A percentile compares a stretch with the other conserved stretches of the same genome.
These are phyloP conservation scores for Drosophila arawakana DNA, from an alignment of 1,140 invertebrate species.

Conservation along the genomic window DNA sequence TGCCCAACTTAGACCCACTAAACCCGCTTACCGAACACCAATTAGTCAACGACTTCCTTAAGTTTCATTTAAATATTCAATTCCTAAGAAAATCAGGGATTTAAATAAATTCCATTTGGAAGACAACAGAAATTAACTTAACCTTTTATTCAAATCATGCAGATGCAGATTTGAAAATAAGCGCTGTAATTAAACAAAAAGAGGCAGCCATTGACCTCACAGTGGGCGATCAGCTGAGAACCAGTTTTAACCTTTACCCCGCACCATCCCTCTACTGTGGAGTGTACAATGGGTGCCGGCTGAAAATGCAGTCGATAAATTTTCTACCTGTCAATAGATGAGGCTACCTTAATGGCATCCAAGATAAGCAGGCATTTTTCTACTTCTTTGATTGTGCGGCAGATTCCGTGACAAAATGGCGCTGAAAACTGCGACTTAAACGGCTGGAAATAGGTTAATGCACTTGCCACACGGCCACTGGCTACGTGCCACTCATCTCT, in stretches of 20 bases:
- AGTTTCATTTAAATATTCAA: neutral
- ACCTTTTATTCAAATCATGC: conserved; percentile 64
- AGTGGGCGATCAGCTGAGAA: conserved; percentile 62
- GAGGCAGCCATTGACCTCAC: conserved; percentile 79
- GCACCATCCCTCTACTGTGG: neutral
- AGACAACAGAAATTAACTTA: conserved; percentile 24
- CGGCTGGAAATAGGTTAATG: conserved; percentile 54
- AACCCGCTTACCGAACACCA: neutral
- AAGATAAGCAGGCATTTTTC: conserved; percentile 69
- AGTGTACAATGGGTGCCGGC: conserved; percentile 18
- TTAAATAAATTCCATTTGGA: conserved; percentile 15
- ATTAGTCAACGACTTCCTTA: neutral
- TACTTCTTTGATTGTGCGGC: conserved; percentile 58
- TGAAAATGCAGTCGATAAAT: conserved; percentile 71
- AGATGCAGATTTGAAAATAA: conserved; percentile 55
- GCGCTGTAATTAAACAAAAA: conserved; percentile 66
- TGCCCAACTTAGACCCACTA: too few species aligned
- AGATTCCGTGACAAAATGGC: conserved; percentile 49
- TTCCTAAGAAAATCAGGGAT: neutral
- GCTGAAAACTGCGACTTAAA: conserved; percentile 20
- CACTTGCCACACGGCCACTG: conserved; percentile 40
- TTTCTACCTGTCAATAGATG: conserved; percentile 83
- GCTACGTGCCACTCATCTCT: conserved; percentile 1
- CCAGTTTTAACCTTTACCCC: conserved; percentile 57
- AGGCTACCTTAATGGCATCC: conserved; percentile 80